Percentiles rank a stretch among this genome's conserved stretches.
Conservation (phyloP, 2,797 vertebrate species). For the Hemibagrus guttatus region DNA sequence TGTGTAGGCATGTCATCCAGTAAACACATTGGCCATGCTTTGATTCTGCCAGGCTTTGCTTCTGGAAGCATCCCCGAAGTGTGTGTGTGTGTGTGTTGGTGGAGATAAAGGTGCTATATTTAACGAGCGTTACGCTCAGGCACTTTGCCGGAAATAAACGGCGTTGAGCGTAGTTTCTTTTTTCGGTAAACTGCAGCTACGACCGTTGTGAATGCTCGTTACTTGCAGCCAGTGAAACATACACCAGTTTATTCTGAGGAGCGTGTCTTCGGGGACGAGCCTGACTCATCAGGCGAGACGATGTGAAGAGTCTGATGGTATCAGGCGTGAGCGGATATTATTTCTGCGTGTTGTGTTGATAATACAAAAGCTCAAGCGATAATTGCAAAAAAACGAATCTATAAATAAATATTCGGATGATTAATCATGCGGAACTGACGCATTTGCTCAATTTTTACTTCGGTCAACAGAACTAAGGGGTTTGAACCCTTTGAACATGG, state of each 20-base stretch:
- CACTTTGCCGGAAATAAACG: slow-evolving; percentile 3
- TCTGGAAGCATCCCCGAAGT: slow-evolving; percentile 6
- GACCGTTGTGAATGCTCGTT: background rate
- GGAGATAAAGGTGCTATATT: slow-evolving; percentile 35
- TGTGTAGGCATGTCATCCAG: slow-evolving; percentile 28
- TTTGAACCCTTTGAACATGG: background rate
- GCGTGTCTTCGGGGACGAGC: background rate
- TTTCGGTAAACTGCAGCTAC: background rate
- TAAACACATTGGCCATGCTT: slow-evolving; percentile 42
- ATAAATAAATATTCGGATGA: background rate
- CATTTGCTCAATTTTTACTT: background rate
- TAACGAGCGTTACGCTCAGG: slow-evolving; percentile 9
- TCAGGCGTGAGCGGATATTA: background rate
- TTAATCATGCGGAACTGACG: no score
- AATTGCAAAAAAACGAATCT: background rate
- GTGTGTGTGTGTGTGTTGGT: slow-evolving; percentile 21
- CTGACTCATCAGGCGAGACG: slow-evolving; percentile 7
- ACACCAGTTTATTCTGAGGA: background rate
- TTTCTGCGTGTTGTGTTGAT: background rate
- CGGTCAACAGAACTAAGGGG: background rate
- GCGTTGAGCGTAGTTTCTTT: background rate
- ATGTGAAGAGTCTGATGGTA: background rate
- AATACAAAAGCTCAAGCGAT: background rate
- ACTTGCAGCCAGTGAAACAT: background rate
- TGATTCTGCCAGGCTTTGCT: slow-evolving; percentile 21